Evolutionary conservation across 2,113 vertebrate genomes (phyloP).

Genomic region (Sterrhoptilus dennistouni): DNA sequence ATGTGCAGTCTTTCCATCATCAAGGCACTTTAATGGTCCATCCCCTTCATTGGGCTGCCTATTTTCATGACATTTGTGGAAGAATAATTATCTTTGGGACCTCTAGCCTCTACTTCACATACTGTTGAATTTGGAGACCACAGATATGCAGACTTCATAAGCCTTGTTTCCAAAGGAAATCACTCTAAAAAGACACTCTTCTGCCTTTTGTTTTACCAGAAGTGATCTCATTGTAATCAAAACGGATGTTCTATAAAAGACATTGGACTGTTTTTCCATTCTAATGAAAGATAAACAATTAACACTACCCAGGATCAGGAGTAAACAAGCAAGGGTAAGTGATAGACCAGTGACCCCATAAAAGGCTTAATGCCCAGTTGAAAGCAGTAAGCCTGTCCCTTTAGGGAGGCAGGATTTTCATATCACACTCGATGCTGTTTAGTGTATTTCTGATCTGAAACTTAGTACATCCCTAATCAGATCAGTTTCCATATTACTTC

Average conservation of each 20-base stretch:
- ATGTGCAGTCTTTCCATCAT: neutral
- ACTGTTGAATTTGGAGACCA: neutral
- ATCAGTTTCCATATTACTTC: neutral
- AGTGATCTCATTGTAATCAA: constrained; percentile 11
- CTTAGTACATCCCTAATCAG: neutral
- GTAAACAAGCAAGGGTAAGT: neutral
- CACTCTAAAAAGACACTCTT: neutral
- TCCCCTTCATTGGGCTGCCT: neutral
- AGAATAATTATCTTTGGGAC: neutral
- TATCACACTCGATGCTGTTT: neutral
- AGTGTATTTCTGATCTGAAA: neutral
- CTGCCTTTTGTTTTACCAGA: constrained; percentile 46
- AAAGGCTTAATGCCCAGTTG: fast-evolving
- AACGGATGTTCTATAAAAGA: constrained; percentile 25
- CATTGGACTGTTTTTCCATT: neutral
- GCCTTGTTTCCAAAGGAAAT: constrained; percentile 38
- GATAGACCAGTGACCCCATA: neutral
- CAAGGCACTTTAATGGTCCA: neutral
- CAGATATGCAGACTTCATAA: neutral
- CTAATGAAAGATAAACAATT: constrained; percentile 8
- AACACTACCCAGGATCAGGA: neutral
- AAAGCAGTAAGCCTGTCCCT: neutral
- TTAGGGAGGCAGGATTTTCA: neutral
- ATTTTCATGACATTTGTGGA: neutral
- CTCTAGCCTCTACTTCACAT: neutral